Conservation (phyloP, 2,113 vertebrate genomes). For the Nothocercus nigrocapillus region DNA sequence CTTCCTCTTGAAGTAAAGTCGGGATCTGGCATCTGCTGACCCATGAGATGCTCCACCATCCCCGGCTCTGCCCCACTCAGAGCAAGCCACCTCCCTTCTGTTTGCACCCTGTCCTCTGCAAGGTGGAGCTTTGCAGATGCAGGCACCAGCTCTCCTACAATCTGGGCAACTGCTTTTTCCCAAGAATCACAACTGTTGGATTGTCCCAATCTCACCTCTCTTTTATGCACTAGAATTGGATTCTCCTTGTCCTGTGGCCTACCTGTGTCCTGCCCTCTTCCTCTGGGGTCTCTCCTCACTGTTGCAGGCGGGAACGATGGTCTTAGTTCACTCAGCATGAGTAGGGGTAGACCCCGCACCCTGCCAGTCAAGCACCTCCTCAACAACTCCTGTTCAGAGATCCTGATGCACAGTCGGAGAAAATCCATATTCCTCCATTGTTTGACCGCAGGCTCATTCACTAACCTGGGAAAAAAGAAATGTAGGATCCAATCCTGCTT, state of each 20-base stretch:
- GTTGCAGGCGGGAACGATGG: no score
- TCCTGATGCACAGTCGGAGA: no score
- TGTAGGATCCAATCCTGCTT: no score
- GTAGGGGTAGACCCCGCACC: neutral
- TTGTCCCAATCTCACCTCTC: neutral
- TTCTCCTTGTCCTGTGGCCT: neutral
- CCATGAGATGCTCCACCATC: neutral
- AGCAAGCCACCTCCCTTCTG: neutral
- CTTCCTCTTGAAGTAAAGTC: neutral
- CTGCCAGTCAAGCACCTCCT: neutral
- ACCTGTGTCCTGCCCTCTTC: no score
- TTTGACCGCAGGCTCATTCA: no score
- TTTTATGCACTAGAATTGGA: neutral
- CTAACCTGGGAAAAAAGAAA: neutral
- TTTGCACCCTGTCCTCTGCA: neutral
- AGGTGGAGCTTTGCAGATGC: neutral
- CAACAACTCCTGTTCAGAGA: neutral
- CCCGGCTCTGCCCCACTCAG: neutral
- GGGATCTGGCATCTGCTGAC: neutral
- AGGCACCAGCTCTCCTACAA: no score
- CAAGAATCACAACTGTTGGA: neutral
- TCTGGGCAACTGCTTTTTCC: no score
- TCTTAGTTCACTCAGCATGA: neutral
- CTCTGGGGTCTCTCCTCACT: no score
- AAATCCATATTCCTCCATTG: neutral